phyloP scores from a whole-genome alignment of 2,888 invertebrate species.

The Drosophila birchii region DNA sequence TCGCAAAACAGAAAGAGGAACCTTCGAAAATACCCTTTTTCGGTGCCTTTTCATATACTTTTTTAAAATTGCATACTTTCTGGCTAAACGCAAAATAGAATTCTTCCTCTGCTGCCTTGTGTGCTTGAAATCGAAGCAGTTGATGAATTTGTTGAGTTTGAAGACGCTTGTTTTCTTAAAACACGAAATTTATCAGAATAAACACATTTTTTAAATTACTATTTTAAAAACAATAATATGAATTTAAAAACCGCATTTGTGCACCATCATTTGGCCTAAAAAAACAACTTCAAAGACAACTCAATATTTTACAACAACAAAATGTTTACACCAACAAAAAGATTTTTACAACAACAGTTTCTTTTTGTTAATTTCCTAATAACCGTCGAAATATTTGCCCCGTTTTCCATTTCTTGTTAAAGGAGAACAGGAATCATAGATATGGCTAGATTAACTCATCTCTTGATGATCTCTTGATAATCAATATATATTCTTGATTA shows the following conservation, averaged over 20 bases:
- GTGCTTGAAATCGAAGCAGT: background rate
- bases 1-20: background rate
- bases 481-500: no score
- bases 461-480: no score
- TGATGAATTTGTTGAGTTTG: background rate
- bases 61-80: background rate
- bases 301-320: background rate
- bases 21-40: background rate
- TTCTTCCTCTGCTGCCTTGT: background rate
- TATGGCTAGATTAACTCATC: no score
- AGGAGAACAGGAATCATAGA: no score
- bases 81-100: background rate
- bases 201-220: no score
- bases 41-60: background rate
- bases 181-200: background rate
- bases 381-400: no score
- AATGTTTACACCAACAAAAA: background rate
- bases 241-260: no score
- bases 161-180: background rate
- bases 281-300: no score
- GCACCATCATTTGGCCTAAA: no score
- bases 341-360: background rate
- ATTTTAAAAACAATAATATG: no score
- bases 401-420: no score
- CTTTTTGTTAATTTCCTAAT: no score